Percentiles rank a stretch among this genome's conserved stretches.
Conservation (phyloP, 2,797 vertebrate species). For the Enteromius trimaculatus region DNA sequence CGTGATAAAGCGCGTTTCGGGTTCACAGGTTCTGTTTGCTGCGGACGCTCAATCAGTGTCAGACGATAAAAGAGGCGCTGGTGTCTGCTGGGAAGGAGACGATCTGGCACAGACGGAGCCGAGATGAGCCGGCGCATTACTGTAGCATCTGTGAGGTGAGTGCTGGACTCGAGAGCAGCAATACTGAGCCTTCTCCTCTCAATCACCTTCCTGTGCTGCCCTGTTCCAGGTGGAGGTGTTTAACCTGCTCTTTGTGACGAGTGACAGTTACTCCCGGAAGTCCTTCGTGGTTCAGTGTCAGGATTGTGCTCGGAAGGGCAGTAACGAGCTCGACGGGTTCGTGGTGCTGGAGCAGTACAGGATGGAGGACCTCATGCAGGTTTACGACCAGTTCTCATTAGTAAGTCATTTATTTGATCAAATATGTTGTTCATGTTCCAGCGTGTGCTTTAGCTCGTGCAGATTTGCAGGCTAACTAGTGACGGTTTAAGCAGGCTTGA, state of each 20-base stretch:
- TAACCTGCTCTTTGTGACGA: slow-evolving; percentile 95
- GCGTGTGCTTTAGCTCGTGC: not conserved
- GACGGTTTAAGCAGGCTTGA: not conserved
- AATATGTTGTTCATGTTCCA: not conserved
- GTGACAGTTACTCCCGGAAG: slow-evolving; percentile 92
- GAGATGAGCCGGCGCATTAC: slow-evolving; percentile 94
- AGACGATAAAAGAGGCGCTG: slow-evolving; percentile 91
- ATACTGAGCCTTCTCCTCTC: fast-evolving
- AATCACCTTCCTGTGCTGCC: not conserved
- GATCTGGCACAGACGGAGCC: slow-evolving; percentile 89
- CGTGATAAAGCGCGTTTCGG: not conserved
- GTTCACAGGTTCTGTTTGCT: slow-evolving; percentile 89
- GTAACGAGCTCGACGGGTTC: slow-evolving; percentile 90
- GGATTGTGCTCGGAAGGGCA: slow-evolving; percentile 95
- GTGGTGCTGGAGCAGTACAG: slow-evolving; percentile 98
- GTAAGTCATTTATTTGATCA: slow-evolving; percentile 78
- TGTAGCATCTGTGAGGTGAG: slow-evolving; percentile 96
- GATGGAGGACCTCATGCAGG: slow-evolving; percentile 96
- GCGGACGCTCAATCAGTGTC: slow-evolving; percentile 94
- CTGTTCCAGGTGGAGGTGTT: slow-evolving; percentile 92
- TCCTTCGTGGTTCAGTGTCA: slow-evolving; percentile 94
- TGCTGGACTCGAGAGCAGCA: not conserved
- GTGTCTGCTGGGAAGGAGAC: slow-evolving; percentile 89
- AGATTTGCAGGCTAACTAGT: not conserved
- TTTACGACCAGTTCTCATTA: slow-evolving; percentile 98